phyloP scores from a whole-genome alignment of 2,888 invertebrate genomes.

The Agrotis clavis region DNA sequence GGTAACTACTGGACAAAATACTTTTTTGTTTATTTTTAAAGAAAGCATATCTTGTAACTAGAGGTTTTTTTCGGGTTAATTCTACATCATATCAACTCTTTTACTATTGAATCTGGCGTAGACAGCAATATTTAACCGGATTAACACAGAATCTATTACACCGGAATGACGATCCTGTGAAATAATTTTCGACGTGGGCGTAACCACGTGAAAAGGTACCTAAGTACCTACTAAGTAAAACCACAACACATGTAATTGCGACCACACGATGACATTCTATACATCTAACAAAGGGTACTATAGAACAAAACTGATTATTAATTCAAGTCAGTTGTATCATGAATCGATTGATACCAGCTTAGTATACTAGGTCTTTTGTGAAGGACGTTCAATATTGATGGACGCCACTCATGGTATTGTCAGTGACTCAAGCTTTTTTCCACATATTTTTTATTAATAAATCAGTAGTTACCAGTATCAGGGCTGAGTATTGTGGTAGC shows the following conservation, averaged over 20 bases:
- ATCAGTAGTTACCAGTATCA: constrained; percentile 20
- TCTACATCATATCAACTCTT: too few species aligned
- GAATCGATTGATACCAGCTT: constrained; percentile 54
- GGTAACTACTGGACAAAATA: too few species aligned
- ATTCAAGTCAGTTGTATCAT: constrained; percentile 59
- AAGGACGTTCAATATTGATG: constrained; percentile 55
- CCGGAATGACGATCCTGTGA: too few species aligned
- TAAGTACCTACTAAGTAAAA: neutral
- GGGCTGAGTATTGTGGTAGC: neutral
- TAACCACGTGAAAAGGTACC: too few species aligned
- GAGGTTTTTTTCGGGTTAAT: too few species aligned
- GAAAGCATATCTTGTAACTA: too few species aligned
- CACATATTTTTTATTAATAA: constrained; percentile 33
- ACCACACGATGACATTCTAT: constrained; percentile 14
- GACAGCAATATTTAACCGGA: too few species aligned
- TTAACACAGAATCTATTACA: too few species aligned
- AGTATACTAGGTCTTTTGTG: constrained; percentile 49
- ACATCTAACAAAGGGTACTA: neutral
- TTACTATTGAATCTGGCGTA: too few species aligned
- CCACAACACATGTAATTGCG: neutral
- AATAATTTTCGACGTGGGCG: too few species aligned
- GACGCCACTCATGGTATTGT: constrained; percentile 19
- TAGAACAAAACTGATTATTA: constrained; percentile 47
- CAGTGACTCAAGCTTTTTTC: constrained; percentile 43
- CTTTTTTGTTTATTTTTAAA: too few species aligned